Evolutionary conservation across 2,888 invertebrate species (phyloP).

Genomic region (Listrodromus nycthemerus): DNA sequence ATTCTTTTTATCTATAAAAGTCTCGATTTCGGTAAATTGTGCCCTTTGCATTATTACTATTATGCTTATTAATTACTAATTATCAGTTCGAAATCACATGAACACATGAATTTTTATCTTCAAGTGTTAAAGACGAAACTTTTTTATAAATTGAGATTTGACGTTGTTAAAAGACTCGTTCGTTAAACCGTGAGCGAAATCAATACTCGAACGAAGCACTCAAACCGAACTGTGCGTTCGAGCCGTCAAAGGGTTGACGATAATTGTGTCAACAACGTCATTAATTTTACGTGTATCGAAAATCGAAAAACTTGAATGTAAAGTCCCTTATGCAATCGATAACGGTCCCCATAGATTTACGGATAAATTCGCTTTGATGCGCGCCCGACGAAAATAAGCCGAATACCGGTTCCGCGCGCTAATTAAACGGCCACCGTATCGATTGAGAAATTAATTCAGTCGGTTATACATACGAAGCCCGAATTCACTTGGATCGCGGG

Average conservation of each 20-base stretch:
- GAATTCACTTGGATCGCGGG: conserved; percentile 24
- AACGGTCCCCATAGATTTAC: background rate
- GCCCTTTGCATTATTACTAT: no score
- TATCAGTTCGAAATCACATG: no score
- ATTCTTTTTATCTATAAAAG: no score
- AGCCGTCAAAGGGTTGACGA: background rate
- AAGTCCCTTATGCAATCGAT: background rate
- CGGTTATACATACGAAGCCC: background rate
- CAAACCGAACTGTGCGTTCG: background rate
- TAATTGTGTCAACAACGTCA: background rate
- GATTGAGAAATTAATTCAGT: conserved; percentile 52
- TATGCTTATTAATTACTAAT: no score
- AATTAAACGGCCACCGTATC: conserved; percentile 51
- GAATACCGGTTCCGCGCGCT: background rate
- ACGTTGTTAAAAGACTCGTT: background rate
- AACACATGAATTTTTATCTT: no score
- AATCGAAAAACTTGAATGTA: background rate
- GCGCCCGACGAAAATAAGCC: conserved; percentile 11
- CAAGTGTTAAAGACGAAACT: no score
- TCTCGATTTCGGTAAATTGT: no score
- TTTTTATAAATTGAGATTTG: background rate
- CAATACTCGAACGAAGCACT: background rate
- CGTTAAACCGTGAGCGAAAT: background rate
- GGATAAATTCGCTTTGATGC: conserved; percentile 20
- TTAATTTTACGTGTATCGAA: conserved; percentile 17